Conservation (phyloP, 2,797 vertebrate species). For the Octomys mimax region DNA sequence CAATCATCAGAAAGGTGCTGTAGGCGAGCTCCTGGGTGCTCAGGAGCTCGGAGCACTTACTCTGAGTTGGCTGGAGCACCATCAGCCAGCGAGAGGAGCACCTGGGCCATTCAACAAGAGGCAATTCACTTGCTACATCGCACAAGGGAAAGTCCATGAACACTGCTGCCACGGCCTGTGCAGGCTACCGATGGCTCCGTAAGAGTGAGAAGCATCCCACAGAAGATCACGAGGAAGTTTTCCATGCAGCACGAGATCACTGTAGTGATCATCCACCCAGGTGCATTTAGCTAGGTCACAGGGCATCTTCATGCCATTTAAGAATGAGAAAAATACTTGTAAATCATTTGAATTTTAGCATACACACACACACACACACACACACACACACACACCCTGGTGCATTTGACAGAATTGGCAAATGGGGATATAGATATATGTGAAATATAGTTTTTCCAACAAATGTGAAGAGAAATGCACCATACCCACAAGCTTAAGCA, state of each 20-base stretch:
- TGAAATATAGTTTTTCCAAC: background rate
- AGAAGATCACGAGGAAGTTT: background rate
- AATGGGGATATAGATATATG: background rate
- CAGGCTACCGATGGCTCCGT: background rate
- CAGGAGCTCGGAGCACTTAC: background rate
- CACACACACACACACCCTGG: background rate
- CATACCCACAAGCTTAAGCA: background rate
- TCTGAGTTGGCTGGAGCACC: background rate
- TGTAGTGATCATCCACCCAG: background rate
- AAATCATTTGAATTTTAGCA: constrained; percentile 1
- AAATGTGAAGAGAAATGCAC: background rate
- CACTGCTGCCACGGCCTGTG: background rate
- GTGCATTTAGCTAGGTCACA: background rate
- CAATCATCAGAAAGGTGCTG: no score
- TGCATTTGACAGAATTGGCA: background rate
- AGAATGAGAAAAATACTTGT: background rate
- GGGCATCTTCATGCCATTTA: background rate
- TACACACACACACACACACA: no score
- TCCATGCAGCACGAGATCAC: background rate
- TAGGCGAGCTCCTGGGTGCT: background rate
- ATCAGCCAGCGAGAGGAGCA: background rate
- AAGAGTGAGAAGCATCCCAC: background rate
- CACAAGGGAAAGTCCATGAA: background rate
- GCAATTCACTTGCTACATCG: background rate
- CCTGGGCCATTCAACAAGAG: background rate